Base-by-base conservation (phyloP, 35 echinoderm and acorn worm species). In the Eucidaris tribuloides region DNA sequence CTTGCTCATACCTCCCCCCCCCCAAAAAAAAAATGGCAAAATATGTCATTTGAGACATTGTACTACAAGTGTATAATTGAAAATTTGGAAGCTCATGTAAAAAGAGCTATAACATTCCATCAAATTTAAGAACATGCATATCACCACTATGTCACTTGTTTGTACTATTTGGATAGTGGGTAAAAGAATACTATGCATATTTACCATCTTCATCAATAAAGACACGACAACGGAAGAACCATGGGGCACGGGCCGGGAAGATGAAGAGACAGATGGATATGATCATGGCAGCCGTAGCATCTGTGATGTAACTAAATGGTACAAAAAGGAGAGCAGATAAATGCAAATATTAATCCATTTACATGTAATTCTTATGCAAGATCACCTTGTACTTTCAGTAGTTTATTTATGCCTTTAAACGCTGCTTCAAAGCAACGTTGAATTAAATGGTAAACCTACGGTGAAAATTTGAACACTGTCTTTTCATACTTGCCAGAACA, bases 241-340 rank as follows among this genome's bases (percentile, higher is more conserved):
- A 87, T 27, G 94, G 94, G 46, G 64, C 58, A 58, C 70, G 55
- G 30, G 94, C 82, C 9, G 94, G 94, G 50, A 91, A 97, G n/a
- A 97, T 65, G 39, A 92, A 97, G 45, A 97, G 46, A 15, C 59
- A 65, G 17, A 84, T 71, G 0, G 84, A 74, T 23, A 97, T 74
- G 44, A 88, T 79, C 23, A 97, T 88, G 23, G 89, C 94, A 55
- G 85, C 94, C 4, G 94, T 97, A 6, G 94, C 94, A 64, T 97
- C 94, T 7, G 81, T 74, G 35, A 97, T 52, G 36, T 85, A 97
- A 20, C 94, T 97, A 56, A 5, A 61, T 19, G 6, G 57, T 0
- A 0, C 0, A 3, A 72, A 50, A 72, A 72, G 33, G 35, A 45
- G 23, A 38, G 61, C 24, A 43, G 5, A 39, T 2, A 33, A 18